Percentiles rank a stretch among this genome's conserved stretches.
These are phyloP conservation scores for Gobio gobio DNA, from an alignment of 2,113 vertebrate species.

Conservation along the genomic window DNA sequence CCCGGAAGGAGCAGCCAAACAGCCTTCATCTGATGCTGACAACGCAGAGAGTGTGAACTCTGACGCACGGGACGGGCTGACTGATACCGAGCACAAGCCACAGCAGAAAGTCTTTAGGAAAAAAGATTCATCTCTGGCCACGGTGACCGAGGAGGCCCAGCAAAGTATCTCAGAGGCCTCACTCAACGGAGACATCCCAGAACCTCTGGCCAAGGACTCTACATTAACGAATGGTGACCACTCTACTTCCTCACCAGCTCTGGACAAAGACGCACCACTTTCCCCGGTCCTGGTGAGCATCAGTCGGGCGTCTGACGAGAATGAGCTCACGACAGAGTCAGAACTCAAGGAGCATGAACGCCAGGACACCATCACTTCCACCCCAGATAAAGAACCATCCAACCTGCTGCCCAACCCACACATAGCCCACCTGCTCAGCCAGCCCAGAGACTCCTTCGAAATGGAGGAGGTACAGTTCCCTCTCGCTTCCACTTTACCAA, in stretches of 20 bases:
- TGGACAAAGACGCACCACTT: not conserved
- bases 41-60: constrained; percentile 71
- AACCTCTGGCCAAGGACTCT: constrained; percentile 13
- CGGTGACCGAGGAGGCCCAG: constrained; percentile 85
- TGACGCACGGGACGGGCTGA: constrained; percentile 67
- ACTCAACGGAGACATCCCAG: constrained; percentile 14
- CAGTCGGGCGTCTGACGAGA: constrained; percentile 56
- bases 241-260: not conserved
- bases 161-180: constrained; percentile 49
- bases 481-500: not conserved
- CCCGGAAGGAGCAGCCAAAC: constrained; percentile 49
- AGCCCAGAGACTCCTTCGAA: constrained; percentile 92
- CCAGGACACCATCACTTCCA: constrained; percentile 56
- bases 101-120: constrained; percentile 78
- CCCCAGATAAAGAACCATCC: constrained; percentile 70
- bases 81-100: constrained; percentile 65
- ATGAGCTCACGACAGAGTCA: not conserved
- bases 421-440: constrained; percentile 77
- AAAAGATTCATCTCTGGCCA: constrained; percentile 83
- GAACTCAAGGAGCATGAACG: constrained; percentile 47
- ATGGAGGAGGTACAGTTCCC: constrained; percentile 89
- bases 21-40: constrained; percentile 58
- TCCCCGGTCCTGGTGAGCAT: constrained; percentile 42
- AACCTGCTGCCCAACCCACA: constrained; percentile 69
- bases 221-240: constrained; percentile 47